phyloP scores from a whole-genome alignment of 23 tunicate species.

The Trididemnum miniatum region DNA sequence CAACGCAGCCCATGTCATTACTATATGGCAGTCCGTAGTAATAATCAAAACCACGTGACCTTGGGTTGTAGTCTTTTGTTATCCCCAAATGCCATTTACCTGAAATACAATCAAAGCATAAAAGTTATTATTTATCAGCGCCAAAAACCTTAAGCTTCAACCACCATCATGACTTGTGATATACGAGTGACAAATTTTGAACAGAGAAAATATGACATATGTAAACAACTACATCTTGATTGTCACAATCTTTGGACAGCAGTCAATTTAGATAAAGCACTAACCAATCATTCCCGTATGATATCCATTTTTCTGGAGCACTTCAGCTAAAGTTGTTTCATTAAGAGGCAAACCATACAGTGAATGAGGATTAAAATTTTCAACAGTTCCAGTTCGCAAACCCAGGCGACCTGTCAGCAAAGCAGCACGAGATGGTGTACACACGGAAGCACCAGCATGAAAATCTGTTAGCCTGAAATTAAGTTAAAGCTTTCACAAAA shows the following conservation, averaged over 20 bases:
- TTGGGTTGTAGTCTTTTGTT: constrained; percentile 59
- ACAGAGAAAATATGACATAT: no score
- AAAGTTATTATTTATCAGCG: no score
- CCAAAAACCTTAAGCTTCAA: no score
- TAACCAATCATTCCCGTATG: constrained; percentile 91
- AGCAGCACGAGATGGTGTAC: constrained; percentile 77
- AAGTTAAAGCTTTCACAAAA: no score
- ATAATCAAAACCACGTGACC: constrained; percentile 72
- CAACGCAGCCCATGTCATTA: constrained; percentile 94
- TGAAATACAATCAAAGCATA: constrained; percentile 9
- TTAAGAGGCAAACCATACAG: constrained; percentile 63
- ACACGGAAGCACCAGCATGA: constrained; percentile 82
- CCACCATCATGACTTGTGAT: no score
- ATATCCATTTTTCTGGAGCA: constrained; percentile 65
- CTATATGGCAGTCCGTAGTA: constrained; percentile 91
- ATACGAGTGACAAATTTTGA: no score
- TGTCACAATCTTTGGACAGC: no score
- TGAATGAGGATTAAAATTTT: constrained; percentile 60
- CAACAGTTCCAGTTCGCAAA: constrained; percentile 56
- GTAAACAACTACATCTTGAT: no score
- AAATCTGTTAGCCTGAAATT: constrained; percentile 73
- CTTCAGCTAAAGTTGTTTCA: constrained; percentile 84
- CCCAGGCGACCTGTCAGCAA: constrained; percentile 86
- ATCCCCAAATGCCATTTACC: constrained; percentile 95
- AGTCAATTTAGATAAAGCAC: no score